Base-by-base conservation (phyloP, 1,140 invertebrate species). In the Hestina assimilis region DNA sequence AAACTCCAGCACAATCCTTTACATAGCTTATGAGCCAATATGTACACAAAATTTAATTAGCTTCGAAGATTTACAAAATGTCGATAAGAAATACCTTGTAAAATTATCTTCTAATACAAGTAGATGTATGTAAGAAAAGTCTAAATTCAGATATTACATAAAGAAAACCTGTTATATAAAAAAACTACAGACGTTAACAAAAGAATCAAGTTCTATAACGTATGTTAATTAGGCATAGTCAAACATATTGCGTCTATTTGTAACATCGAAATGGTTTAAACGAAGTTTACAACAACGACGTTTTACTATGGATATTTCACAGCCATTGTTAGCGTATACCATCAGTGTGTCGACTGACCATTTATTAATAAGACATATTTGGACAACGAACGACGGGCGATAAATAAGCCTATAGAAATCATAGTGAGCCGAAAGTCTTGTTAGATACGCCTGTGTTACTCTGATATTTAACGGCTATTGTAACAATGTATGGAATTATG, bases 301-400 rank as follows among this genome's bases (percentile, higher is more conserved):
- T n/a, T n/a, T n/a, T 64, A 69, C 59, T 71, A 52, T 53, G 45
- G 23, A 59, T 76, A 75, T 79, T 79, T 79, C 68, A 80, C 66
- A 62, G 17, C 65, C 41, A 77, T 83, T 80, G 73, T 80, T 58
- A 50, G 48, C 56, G 35, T 46, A 56, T 56, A 50, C 38, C 63
- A 66, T 65, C 59, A 51, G 47, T 56, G 50, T 21, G 58, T 55
- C 35, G 19, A 52, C 64, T 59, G 63, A 52, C 77, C 72, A 82
- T 84, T 78, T 84, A 79, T 78, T 81, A 76, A 75, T 80, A 71
- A 63, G 72, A 74, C 79, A 72, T 85, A 83, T 85, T 83, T 85
- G 82, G 82, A 72, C 69, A 77, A 65, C 56, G 61, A 29, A 46
- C 53, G 74, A 75, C 74, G 66, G 69, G 63, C 66, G 64, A 79